Percentiles rank a stretch among this genome's conserved stretches.
phyloP scores from a whole-genome alignment of 2,113 vertebrate genomes.

The Pomatostomus ruficeps region DNA sequence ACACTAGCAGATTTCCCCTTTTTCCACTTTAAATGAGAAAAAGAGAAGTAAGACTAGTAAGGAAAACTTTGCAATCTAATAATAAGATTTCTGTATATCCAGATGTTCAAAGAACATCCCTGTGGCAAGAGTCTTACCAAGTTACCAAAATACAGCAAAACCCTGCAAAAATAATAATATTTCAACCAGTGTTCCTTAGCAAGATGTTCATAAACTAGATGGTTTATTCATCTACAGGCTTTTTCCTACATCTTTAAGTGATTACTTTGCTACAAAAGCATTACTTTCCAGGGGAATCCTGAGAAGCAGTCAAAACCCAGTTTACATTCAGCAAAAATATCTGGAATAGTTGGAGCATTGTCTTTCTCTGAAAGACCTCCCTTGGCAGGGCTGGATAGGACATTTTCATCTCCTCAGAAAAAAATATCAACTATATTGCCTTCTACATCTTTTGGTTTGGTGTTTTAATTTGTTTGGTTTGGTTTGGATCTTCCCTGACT shows the following conservation, averaged over 20 bases:
- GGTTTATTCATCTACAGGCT: not conserved
- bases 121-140: not conserved
- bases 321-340: not conserved
- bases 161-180: not conserved
- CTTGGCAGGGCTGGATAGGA: not conserved
- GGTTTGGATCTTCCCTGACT: not conserved
- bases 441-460: not conserved
- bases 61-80: not conserved
- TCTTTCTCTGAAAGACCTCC: not conserved
- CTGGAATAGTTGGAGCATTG: not conserved
- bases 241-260: not conserved
- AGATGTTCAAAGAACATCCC: not conserved
- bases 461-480: not conserved
- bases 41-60: not conserved
- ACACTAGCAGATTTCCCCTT: not conserved
- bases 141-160: not conserved
- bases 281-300: not conserved
- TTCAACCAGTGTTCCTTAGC: slow-evolving; percentile 20
- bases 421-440: not conserved
- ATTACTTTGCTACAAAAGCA: not conserved
- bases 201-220: slow-evolving; percentile 2
- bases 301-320: not conserved
- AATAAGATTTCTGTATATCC: not conserved
- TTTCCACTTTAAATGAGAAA: not conserved
- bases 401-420: not conserved